These are phyloP conservation scores for Eulacestoma nigropectus DNA, from an alignment of 2,113 vertebrate species.

Conservation along the genomic window DNA sequence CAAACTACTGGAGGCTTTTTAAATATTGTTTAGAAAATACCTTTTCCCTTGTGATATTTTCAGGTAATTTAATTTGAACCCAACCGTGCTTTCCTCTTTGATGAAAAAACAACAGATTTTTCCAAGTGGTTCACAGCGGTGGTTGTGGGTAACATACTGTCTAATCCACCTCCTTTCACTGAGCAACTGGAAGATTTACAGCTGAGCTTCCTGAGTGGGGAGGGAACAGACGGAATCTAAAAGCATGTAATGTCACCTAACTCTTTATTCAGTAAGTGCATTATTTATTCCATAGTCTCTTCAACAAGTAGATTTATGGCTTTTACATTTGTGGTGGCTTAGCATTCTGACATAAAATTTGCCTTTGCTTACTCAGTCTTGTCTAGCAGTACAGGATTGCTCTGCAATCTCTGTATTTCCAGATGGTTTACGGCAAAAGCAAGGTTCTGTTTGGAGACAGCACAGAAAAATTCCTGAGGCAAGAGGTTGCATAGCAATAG, in stretches of 20 bases:
- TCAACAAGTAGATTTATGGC: neutral
- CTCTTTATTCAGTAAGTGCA: neutral
- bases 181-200: neutral
- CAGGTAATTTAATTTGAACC: neutral
- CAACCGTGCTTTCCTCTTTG: neutral
- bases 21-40: neutral
- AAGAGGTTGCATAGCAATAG: conserved; percentile 28
- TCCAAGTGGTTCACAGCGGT: neutral
- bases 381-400: neutral
- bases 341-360: neutral
- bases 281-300: neutral
- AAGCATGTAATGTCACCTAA: neutral
- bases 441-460: neutral
- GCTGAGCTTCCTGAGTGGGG: neutral
- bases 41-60: neutral
- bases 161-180: neutral
- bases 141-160: neutral
- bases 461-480: conserved; percentile 20
- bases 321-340: neutral
- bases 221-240: neutral
- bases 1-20: neutral
- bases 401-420: neutral
- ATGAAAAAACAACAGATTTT: neutral
- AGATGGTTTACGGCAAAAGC: neutral
- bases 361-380: neutral